Evolutionary conservation across 2,113 vertebrate species (phyloP).

Genomic region (Callocephalon fimbriatum): DNA sequence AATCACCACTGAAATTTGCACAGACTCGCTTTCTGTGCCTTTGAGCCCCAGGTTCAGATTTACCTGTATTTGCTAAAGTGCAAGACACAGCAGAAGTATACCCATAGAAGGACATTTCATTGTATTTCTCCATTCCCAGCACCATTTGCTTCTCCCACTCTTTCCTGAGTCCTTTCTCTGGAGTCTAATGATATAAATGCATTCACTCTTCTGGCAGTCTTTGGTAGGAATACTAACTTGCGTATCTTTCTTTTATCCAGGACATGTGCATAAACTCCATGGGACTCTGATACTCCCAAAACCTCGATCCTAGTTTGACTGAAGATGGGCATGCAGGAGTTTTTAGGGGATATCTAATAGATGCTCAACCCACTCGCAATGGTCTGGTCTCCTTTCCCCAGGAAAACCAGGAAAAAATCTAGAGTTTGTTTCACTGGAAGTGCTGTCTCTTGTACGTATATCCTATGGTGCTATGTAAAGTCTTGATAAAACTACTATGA

Average conservation of each 20-base stretch:
- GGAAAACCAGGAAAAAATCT: not conserved
- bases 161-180: not conserved
- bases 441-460: not conserved
- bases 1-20: not conserved
- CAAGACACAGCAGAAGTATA: not conserved
- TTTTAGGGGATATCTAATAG: not conserved
- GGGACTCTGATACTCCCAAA: not conserved
- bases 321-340: not conserved
- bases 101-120: accelerated
- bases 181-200: not conserved
- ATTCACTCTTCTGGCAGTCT: not conserved
- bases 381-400: not conserved
- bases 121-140: not conserved
- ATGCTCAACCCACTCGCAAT: not conserved
- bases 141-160: not conserved
- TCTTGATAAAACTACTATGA: not conserved
- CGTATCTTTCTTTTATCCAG: not conserved
- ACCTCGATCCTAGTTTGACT: not conserved
- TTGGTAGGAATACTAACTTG: not conserved
- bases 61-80: not conserved
- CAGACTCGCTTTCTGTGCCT: not conserved
- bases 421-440: not conserved
- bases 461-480: not conserved
- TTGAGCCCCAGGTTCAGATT: not conserved
- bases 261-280: not conserved